Percentiles rank a stretch among this genome's conserved stretches.
Conservation (phyloP, 2,797 vertebrate genomes). For the Emys orbicularis region DNA sequence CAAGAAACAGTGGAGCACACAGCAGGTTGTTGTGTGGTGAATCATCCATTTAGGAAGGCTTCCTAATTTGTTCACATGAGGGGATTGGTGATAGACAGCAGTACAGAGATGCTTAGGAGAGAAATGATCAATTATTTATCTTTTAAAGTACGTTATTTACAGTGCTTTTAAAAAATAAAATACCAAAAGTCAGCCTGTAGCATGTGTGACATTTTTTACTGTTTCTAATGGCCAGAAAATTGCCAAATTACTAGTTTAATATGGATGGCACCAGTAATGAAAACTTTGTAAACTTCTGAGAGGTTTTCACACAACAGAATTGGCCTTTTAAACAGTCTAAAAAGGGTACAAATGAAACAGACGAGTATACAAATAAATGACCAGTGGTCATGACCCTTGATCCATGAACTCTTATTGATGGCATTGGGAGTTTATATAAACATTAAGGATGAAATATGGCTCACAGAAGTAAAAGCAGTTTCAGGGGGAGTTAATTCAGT, state of each 20-base stretch:
- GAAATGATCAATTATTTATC: not conserved
- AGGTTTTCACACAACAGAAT: not conserved
- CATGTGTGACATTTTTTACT: not conserved
- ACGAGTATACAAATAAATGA: not conserved
- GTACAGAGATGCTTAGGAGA: not conserved
- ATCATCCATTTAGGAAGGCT: not conserved
- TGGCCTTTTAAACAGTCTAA: not conserved
- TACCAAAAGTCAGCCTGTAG: not conserved
- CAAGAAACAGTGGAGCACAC: not conserved
- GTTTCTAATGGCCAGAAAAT: not conserved
- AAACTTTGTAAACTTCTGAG: not conserved
- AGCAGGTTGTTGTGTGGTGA: fast-evolving
- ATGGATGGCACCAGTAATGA: not conserved
- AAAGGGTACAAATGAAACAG: not conserved
- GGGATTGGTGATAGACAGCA: too few relatives aligned
- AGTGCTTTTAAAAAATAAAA: not conserved
- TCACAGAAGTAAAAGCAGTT: not conserved
- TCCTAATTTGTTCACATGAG: not conserved
- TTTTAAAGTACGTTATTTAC: not conserved
- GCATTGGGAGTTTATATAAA: not conserved
- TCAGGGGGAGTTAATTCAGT: not conserved
- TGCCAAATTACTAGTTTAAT: not conserved
- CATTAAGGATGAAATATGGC: not conserved
- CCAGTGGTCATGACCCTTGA: not conserved
- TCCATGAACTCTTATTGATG: not conserved